Evolutionary conservation across 2,888 invertebrate genomes (phyloP).

Genomic region (Leptopterna dolabrata): DNA sequence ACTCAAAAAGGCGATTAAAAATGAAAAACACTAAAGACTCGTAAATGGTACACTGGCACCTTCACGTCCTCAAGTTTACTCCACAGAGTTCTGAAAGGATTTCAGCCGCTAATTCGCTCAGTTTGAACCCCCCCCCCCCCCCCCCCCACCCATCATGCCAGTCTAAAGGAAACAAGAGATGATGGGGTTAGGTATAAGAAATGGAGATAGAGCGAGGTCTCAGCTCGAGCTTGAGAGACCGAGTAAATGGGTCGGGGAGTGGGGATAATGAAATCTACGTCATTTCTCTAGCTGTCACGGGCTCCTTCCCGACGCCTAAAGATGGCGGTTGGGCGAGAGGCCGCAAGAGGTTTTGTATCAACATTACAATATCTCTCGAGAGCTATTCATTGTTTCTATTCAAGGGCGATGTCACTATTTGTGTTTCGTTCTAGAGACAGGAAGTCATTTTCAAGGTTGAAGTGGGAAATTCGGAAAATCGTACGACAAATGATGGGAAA

Average conservation of each 20-base stretch:
- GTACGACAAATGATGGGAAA: too few species aligned
- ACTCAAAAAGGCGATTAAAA: too few species aligned
- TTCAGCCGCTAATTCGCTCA: not conserved
- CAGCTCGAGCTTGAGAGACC: not conserved
- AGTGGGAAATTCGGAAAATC: too few species aligned
- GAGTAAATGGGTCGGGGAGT: not conserved
- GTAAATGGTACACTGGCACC: not conserved
- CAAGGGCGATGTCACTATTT: not conserved
- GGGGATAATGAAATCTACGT: conserved; percentile 23
- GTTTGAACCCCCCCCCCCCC: not conserved
- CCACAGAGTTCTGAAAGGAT: not conserved
- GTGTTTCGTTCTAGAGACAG: not conserved
- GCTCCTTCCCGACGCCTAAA: too few species aligned
- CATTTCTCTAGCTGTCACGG: not conserved
- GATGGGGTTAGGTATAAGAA: not conserved
- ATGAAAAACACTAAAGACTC: too few species aligned
- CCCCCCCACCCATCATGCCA: too few species aligned
- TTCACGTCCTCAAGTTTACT: too few species aligned
- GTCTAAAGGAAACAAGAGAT: not conserved
- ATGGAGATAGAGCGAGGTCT: not conserved
- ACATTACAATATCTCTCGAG: not conserved
- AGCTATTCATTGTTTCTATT: conserved; percentile 1
- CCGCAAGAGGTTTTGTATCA: not conserved
- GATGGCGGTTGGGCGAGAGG: not conserved
- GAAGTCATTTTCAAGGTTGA: not conserved